Evolutionary conservation across 2,888 invertebrate genomes (phyloP).

Genomic region (Agriopis marginaria): DNA sequence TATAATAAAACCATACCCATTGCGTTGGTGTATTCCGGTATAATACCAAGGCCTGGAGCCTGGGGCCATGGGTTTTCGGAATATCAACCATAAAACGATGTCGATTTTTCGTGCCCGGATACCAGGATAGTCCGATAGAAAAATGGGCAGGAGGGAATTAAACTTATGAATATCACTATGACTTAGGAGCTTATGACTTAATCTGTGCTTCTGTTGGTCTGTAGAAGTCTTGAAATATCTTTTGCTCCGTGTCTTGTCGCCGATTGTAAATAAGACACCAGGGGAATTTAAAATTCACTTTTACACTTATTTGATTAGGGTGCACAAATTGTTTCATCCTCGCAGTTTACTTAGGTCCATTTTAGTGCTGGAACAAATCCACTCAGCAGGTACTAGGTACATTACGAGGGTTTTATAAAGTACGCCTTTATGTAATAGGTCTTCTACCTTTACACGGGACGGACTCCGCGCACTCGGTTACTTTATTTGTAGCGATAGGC

Average conservation of each 20-base stretch:
- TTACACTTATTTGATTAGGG: constrained; percentile 77
- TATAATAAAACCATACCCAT: too few relatives aligned
- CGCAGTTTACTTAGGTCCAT: constrained; percentile 61
- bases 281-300: constrained; percentile 33
- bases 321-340: constrained; percentile 75
- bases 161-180: too few relatives aligned
- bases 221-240: not conserved
- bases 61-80: too few relatives aligned
- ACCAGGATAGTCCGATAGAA: too few relatives aligned
- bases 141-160: too few relatives aligned
- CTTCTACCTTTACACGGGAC: constrained; percentile 1
- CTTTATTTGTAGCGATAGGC: not conserved
- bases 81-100: too few relatives aligned
- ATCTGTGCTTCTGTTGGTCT: too few relatives aligned
- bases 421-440: constrained; percentile 29
- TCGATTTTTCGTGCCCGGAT: too few relatives aligned
- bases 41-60: too few relatives aligned
- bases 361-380: constrained; percentile 50
- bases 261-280: not conserved
- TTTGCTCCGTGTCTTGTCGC: constrained; percentile 1
- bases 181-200: too few relatives aligned
- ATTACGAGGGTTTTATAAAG: constrained; percentile 56
- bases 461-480: not conserved
- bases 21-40: too few relatives aligned
- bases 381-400: constrained; percentile 54